Conservation (phyloP, 2,113 vertebrate genomes). For the Guaruba guarouba region DNA sequence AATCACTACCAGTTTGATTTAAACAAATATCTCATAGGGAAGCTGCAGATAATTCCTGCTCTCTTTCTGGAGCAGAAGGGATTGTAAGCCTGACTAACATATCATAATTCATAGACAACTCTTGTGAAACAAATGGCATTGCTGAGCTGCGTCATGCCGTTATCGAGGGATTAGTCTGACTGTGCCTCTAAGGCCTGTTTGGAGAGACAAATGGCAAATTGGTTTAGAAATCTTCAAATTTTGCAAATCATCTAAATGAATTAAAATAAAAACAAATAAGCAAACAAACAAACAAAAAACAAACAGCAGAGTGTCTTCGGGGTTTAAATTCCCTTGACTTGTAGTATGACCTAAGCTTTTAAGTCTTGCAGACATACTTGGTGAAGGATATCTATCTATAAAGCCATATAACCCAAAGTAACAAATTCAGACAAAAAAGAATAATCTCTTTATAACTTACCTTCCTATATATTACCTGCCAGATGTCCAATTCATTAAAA, state of each 20-base stretch:
- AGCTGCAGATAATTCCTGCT: not conserved
- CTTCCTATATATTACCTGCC: constrained; percentile 2
- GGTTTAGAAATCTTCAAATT: not conserved
- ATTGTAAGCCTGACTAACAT: not conserved
- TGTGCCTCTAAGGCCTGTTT: not conserved
- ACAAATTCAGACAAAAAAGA: not conserved
- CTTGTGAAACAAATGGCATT: not conserved
- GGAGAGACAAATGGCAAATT: not conserved
- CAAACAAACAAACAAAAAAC: not conserved
- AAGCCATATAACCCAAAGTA: not conserved
- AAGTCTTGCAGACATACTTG: not conserved
- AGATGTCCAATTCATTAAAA: constrained; percentile 41
- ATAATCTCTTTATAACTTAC: not conserved
- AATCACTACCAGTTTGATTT: not conserved
- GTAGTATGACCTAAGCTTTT: not conserved
- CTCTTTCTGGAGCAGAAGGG: not conserved
- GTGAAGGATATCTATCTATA: not conserved
- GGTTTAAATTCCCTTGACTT: not conserved
- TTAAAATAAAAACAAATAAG: not conserved
- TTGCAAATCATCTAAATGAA: not conserved
- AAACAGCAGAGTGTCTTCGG: not conserved
- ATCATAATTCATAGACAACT: not conserved
- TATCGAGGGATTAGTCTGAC: not conserved
- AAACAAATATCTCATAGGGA: not conserved
- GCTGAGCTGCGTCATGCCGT: not conserved